phyloP scores from a whole-genome alignment of 2,888 invertebrate species.

The Taenaris catops region DNA sequence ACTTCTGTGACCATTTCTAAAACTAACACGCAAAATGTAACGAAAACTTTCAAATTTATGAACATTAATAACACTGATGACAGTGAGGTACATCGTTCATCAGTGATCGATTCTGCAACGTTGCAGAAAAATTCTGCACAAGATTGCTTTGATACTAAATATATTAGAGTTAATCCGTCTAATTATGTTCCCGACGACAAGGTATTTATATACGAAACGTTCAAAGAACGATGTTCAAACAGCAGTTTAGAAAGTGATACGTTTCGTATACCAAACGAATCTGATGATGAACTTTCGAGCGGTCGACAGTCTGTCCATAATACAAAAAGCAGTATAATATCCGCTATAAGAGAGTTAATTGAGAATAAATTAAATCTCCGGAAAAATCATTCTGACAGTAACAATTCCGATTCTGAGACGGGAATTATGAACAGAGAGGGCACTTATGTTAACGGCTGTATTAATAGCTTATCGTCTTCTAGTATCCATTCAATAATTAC shows the following conservation, averaged over 20 bases:
- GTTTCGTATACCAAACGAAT: background rate
- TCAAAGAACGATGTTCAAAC: background rate
- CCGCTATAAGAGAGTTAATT: constrained; percentile 23
- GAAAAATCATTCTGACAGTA: constrained; percentile 18
- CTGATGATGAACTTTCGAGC: constrained; percentile 2
- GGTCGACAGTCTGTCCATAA: constrained; percentile 10
- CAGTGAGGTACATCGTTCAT: constrained; percentile 2
- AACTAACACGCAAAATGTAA: constrained; percentile 12
- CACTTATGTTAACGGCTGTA: constrained; percentile 17
- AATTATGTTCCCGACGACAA: background rate
- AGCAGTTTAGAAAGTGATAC: background rate
- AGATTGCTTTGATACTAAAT: background rate
- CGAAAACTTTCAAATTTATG: constrained; percentile 6
- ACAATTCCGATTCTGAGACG: constrained; percentile 33
- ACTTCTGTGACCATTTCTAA: constrained; percentile 29
- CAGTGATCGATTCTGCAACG: background rate
- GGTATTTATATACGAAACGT: background rate
- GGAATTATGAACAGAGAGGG: constrained; percentile 31
- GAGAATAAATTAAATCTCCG: constrained; percentile 14
- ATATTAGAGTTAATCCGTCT: background rate
- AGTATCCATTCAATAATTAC: constrained; percentile 36
- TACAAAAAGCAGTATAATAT: constrained; percentile 23
- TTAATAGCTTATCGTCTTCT: constrained; percentile 29
- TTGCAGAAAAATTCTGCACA: background rate
- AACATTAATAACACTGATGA: constrained; percentile 2